Percentiles rank a stretch among this genome's conserved stretches.
Conservation (phyloP, 2,888 invertebrate genomes). For the Philopedon plagiatum region DNA sequence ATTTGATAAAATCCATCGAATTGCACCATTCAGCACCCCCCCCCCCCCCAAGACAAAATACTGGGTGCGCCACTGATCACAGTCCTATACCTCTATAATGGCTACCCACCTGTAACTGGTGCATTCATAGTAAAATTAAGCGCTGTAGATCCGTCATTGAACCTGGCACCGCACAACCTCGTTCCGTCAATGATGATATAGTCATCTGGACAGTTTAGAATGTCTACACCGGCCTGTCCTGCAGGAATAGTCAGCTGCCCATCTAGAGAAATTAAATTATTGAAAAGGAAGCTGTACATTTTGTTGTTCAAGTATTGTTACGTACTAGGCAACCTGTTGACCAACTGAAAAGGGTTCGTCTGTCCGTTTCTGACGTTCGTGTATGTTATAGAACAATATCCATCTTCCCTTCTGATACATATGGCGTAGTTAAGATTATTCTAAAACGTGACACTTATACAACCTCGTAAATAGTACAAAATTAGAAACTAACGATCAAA, state of each 20-base stretch:
- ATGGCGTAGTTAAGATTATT: constrained; percentile 85
- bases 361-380: constrained; percentile 70
- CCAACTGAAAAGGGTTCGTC: constrained; percentile 76
- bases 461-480: not conserved
- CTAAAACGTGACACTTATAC: constrained; percentile 69
- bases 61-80: too few species aligned
- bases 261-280: too few species aligned
- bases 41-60: too few species aligned
- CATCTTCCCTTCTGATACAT: constrained; percentile 76
- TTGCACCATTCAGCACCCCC: too few species aligned
- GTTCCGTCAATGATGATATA: constrained; percentile 80
- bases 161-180: constrained; percentile 80
- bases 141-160: constrained; percentile 78
- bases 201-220: constrained; percentile 83
- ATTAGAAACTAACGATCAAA: too few species aligned
- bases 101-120: constrained; percentile 75
- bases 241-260: constrained; percentile 76
- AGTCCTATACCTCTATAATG: too few species aligned
- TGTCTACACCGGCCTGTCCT: constrained; percentile 82
- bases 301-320: not conserved
- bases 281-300: too few species aligned
- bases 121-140: constrained; percentile 78
- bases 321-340: constrained; percentile 78
- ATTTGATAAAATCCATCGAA: too few species aligned
- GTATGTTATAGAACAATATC: constrained; percentile 79